Evolutionary conservation across 23 tunicate genomes (phyloP).

Genomic region (Halocynthia roretzi): DNA sequence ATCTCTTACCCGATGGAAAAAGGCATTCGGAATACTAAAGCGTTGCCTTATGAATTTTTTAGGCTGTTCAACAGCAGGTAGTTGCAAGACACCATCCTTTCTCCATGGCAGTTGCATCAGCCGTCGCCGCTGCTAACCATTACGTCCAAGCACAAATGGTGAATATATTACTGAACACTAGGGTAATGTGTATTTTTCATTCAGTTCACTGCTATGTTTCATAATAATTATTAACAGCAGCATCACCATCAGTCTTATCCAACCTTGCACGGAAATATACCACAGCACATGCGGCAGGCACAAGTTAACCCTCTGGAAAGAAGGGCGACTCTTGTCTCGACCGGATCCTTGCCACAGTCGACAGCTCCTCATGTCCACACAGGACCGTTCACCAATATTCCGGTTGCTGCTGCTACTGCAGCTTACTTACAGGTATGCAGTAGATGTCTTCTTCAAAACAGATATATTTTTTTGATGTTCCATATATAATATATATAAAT

Average conservation of each 20-base stretch:
- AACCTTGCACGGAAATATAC: not conserved
- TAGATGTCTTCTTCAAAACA: not conserved
- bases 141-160: slow-evolving; percentile 15
- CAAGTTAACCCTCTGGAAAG: slow-evolving; percentile 7
- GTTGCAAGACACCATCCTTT: slow-evolving; percentile 14
- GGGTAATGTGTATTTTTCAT: no score
- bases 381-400: not conserved
- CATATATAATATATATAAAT: no score
- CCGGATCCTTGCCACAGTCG: slow-evolving; percentile 10
- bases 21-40: no score
- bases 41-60: not conserved
- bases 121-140: slow-evolving; percentile 13
- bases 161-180: not conserved
- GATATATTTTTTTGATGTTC: not conserved
- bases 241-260: slow-evolving; percentile 8
- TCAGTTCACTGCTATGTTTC: no score
- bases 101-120: slow-evolving; percentile 8
- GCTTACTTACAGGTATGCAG: not conserved
- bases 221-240: no score
- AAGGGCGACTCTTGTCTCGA: not conserved
- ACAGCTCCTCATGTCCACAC: slow-evolving; percentile 7
- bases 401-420: slow-evolving; percentile 13
- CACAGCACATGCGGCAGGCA: not conserved
- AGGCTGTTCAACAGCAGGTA: slow-evolving; percentile 18
- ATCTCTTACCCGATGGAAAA: no score